These are phyloP conservation scores for Prionailurus bengalensis DNA, from an alignment of 2,113 vertebrate genomes.

Conservation along the genomic window DNA sequence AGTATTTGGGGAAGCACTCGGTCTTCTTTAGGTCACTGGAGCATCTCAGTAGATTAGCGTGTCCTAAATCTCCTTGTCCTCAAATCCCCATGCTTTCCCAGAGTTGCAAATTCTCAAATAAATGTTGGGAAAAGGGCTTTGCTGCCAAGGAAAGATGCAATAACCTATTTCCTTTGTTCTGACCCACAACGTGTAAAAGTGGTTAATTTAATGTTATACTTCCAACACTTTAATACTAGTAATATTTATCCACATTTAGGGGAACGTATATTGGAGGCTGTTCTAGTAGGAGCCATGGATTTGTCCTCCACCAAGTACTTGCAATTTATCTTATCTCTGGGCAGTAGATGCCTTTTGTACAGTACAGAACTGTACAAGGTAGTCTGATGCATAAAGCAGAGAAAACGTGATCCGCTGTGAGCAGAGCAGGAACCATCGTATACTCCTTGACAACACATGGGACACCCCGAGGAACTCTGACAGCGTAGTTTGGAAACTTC, in stretches of 20 bases:
- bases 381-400: background rate
- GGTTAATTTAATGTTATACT: conserved; percentile 30
- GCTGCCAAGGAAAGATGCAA: background rate
- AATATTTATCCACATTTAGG: background rate
- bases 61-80: background rate
- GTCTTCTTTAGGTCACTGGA: background rate
- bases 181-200: conserved; percentile 24
- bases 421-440: background rate
- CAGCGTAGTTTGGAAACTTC: background rate
- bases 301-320: background rate
- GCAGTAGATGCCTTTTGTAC: conserved; percentile 18
- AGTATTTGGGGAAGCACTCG: background rate
- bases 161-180: conserved; percentile 17
- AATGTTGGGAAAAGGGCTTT: background rate
- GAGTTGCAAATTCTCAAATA: background rate
- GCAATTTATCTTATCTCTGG: conserved; percentile 42
- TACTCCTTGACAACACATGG: background rate
- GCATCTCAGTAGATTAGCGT: background rate
- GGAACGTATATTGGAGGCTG: background rate
- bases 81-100: background rate
- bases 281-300: background rate
- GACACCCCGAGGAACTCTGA: background rate
- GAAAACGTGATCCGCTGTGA: background rate
- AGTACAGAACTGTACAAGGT: background rate
- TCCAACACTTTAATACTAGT: background rate